phyloP scores from a whole-genome alignment of 1,140 invertebrate species.

The Periplaneta americana region DNA sequence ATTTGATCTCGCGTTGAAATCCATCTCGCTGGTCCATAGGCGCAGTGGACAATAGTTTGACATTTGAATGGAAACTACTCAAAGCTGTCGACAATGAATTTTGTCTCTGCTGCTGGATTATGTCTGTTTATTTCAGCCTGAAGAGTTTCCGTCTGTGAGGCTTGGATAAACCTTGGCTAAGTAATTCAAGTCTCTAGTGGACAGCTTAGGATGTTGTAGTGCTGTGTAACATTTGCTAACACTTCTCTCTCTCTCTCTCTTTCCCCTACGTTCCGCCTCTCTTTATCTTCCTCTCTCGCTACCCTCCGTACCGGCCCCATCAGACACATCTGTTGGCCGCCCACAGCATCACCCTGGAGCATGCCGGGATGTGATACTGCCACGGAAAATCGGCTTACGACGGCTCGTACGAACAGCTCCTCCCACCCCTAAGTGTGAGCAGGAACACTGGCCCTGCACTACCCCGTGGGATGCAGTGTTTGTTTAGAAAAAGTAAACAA shows the following conservation, averaged over 20 bases:
- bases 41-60: not conserved
- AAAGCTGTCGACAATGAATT: too few relatives aligned
- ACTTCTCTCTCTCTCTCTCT: not conserved
- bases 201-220: too few relatives aligned
- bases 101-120: too few relatives aligned
- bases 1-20: not conserved
- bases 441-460: not conserved
- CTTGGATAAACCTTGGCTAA: not conserved
- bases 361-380: too few relatives aligned
- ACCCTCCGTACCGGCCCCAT: too few relatives aligned
- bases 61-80: not conserved
- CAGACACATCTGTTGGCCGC: not conserved
- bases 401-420: not conserved
- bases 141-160: too few relatives aligned
- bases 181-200: not conserved
- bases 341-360: too few relatives aligned
- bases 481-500: too few relatives aligned
- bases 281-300: not conserved
- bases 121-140: too few relatives aligned
- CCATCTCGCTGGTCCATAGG: not conserved
- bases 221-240: not conserved
- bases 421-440: too few relatives aligned
- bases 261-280: too few relatives aligned
- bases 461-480: not conserved
- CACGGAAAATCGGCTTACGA: not conserved